Percentiles rank a stretch among this genome's conserved stretches.
Evolutionary conservation across 2,113 vertebrate species (phyloP).

Genomic region (Rousettus leschenaultii): DNA sequence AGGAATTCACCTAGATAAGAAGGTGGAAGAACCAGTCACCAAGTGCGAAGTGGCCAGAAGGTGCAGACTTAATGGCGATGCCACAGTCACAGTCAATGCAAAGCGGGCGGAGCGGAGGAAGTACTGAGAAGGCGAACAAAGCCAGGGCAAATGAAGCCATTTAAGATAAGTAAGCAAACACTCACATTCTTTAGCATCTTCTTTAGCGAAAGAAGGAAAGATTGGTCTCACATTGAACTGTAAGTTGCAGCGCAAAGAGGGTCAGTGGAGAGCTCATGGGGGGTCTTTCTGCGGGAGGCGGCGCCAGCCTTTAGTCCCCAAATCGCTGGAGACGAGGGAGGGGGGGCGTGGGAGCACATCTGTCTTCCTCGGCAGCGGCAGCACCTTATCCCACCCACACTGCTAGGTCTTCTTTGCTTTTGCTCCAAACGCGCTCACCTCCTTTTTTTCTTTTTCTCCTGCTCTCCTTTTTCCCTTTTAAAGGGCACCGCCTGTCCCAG

Average conservation of each 20-base stretch:
- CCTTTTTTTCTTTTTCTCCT: background rate
- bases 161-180: background rate
- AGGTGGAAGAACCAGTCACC: background rate
- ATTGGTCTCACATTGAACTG: background rate
- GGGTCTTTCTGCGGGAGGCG: background rate
- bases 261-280: background rate
- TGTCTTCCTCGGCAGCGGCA: background rate
- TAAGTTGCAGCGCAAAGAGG: background rate
- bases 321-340: background rate
- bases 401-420: background rate
- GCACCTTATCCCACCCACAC: accelerated
- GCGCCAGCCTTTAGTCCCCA: background rate
- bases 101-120: background rate
- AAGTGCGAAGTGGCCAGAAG: background rate
- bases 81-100: background rate
- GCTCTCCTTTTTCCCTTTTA: background rate
- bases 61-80: background rate
- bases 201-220: background rate
- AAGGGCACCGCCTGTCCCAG: accelerated
- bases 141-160: background rate
- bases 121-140: background rate
- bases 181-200: no score
- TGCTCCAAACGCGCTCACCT: background rate
- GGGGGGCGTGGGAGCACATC: accelerated
- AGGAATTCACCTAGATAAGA: background rate